A percentile compares a stretch with the other conserved stretches of the same genome.
phyloP scores from a whole-genome alignment of 2,113 vertebrate species.

The Solenodon paradoxus region DNA sequence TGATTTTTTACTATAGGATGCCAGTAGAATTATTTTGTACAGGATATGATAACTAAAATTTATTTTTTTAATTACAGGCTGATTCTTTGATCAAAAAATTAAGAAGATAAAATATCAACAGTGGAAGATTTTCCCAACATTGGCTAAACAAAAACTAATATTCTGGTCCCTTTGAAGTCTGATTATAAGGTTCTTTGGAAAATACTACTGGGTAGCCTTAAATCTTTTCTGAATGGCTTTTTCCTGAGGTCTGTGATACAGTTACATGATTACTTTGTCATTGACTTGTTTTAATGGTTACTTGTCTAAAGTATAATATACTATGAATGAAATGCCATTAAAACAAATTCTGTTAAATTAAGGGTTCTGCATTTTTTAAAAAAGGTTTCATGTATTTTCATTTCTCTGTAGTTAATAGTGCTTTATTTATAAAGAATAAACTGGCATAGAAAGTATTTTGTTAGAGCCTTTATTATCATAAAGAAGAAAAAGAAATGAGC shows the following conservation, averaged over 20 bases:
- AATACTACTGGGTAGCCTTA: constrained; percentile 38
- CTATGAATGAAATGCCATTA: constrained; percentile 15
- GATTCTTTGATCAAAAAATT: constrained; percentile 88
- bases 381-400: constrained; percentile 45
- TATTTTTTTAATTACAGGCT: constrained; percentile 78
- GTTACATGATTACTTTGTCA: not conserved
- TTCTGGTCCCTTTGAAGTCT: constrained; percentile 50
- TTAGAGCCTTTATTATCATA: constrained; percentile 10
- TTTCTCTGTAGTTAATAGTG: constrained; percentile 4
- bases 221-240: constrained; percentile 58
- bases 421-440: constrained; percentile 50
- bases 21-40: constrained; percentile 10
- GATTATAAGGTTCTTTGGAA: constrained; percentile 59
- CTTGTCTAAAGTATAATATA: not conserved
- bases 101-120: constrained; percentile 77
- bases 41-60: not conserved
- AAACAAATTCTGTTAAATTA: constrained; percentile 37
- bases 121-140: constrained; percentile 72
- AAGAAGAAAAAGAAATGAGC: constrained; percentile 8
- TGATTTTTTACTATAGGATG: not conserved
- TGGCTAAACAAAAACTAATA: not conserved
- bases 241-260: constrained; percentile 20
- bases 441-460: not conserved
- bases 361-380: constrained; percentile 17
- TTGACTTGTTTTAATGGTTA: constrained; percentile 32